Evolutionary conservation across 2,888 invertebrate genomes (phyloP).

Genomic region (Drosophila ezoana): DNA sequence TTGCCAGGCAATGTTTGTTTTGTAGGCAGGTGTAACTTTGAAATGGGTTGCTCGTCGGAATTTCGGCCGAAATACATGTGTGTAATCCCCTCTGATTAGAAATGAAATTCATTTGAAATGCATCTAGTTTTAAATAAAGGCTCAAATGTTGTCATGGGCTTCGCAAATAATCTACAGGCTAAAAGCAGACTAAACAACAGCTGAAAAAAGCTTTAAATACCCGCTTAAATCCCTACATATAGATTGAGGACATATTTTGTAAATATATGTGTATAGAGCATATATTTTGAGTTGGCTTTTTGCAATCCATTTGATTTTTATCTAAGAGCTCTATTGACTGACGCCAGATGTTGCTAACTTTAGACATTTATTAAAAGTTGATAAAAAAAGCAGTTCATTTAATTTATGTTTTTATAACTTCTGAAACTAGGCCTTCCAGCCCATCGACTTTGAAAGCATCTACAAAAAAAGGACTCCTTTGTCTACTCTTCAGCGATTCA

Average conservation of each 20-base stretch:
- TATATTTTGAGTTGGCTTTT: too few species aligned
- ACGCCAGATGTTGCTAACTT: background rate
- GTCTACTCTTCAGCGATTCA: constrained; percentile 25
- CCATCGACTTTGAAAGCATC: constrained; percentile 49
- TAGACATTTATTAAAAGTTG: background rate
- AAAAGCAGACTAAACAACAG: constrained; percentile 11
- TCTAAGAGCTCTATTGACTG: too few species aligned
- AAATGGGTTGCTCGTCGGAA: constrained; percentile 32
- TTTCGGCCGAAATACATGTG: constrained; percentile 12
- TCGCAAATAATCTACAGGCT: constrained; percentile 24
- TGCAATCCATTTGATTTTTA: too few species aligned
- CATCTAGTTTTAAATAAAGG: constrained; percentile 17
- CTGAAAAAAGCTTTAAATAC: background rate
- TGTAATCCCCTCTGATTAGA: constrained; percentile 20
- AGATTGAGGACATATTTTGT: too few species aligned
- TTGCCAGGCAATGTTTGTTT: constrained; percentile 35
- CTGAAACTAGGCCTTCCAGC: constrained; percentile 61
- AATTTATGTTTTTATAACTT: constrained; percentile 19
- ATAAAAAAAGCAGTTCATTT: background rate
- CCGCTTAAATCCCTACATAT: too few species aligned
- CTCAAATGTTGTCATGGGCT: constrained; percentile 6
- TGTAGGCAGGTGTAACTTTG: constrained; percentile 43
- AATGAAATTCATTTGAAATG: constrained; percentile 12
- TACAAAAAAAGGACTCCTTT: constrained; percentile 54
- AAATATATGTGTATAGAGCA: too few species aligned